These are phyloP conservation scores for Loripinus fragilis DNA, from an alignment of 2,888 invertebrate genomes.

Conservation along the genomic window DNA sequence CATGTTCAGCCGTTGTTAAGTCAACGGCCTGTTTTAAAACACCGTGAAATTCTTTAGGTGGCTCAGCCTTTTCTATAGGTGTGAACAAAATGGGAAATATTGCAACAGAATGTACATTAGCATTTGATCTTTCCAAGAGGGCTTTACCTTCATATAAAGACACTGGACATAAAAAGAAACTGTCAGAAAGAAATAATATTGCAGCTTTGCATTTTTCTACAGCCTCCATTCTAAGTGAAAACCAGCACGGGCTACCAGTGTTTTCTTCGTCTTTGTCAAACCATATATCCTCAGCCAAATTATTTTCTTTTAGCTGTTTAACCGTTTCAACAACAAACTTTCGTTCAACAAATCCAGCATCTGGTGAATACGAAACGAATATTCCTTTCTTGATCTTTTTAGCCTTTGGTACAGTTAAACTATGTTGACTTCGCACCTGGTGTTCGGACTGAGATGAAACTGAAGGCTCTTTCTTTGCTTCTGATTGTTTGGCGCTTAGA, in stretches of 20 bases:
- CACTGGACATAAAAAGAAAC: slow-evolving; percentile 80
- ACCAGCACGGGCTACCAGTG: slow-evolving; percentile 82
- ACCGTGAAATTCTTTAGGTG: slow-evolving; percentile 71
- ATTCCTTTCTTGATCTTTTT: slow-evolving; percentile 80
- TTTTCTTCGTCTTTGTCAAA: slow-evolving; percentile 82
- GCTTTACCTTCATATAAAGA: slow-evolving; percentile 81
- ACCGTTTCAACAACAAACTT: slow-evolving; percentile 81
- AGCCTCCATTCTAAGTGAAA: slow-evolving; percentile 81
- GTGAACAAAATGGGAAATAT: slow-evolving; percentile 77
- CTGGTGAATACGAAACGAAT: slow-evolving; percentile 82
- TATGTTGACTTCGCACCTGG: background rate
- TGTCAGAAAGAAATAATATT: slow-evolving; percentile 78
- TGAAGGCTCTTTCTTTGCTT: slow-evolving; percentile 15
- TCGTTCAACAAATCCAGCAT: slow-evolving; percentile 80
- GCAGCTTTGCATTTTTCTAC: slow-evolving; percentile 81
- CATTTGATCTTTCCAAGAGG: slow-evolving; percentile 75
- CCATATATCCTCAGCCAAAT: slow-evolving; percentile 82
- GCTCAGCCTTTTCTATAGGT: slow-evolving; percentile 70
- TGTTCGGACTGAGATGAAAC: background rate
- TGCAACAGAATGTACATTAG: slow-evolving; percentile 70
- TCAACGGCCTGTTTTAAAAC: slow-evolving; percentile 73
- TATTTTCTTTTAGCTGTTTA: slow-evolving; percentile 81
- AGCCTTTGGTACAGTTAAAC: slow-evolving; percentile 37
- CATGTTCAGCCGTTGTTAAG: slow-evolving; percentile 65
- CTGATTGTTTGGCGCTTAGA: slow-evolving; percentile 21